Conservation (phyloP, 2,888 invertebrate genomes). For the Podotricha telesiphe region DNA sequence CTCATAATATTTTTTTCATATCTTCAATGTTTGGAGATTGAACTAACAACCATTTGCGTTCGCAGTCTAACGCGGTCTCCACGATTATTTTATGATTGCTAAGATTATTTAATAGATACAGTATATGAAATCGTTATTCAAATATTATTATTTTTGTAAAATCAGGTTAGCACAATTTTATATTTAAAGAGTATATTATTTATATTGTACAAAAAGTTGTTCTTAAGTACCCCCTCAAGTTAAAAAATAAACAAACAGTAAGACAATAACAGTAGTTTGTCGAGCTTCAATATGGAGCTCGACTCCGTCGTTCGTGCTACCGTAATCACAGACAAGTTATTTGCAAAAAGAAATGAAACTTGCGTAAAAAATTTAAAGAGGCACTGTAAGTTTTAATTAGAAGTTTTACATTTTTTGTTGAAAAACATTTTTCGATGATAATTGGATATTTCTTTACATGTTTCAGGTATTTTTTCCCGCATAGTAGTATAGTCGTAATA, state of each 20-base stretch:
- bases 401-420: background rate
- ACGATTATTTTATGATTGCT: no score
- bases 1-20: no score
- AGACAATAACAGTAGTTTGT: conserved; percentile 20
- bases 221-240: background rate
- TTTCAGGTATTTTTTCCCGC: no score
- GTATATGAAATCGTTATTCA: no score
- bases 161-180: no score
- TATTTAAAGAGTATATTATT: background rate
- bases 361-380: background rate
- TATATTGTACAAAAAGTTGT: background rate
- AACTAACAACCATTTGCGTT: no score
- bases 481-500: no score
- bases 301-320: conserved; percentile 3
- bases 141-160: no score
- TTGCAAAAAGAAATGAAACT: background rate
- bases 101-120: no score
- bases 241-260: conserved; percentile 18
- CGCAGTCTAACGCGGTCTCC: no score
- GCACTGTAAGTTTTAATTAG: conserved; percentile 16
- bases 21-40: no score
- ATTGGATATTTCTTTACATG: background rate
- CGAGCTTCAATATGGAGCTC: conserved; percentile 27
- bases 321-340: conserved; percentile 24
- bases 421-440: background rate